phyloP scores from a whole-genome alignment of 2,888 invertebrate species.

The Rhamphomyia laevipes region DNA sequence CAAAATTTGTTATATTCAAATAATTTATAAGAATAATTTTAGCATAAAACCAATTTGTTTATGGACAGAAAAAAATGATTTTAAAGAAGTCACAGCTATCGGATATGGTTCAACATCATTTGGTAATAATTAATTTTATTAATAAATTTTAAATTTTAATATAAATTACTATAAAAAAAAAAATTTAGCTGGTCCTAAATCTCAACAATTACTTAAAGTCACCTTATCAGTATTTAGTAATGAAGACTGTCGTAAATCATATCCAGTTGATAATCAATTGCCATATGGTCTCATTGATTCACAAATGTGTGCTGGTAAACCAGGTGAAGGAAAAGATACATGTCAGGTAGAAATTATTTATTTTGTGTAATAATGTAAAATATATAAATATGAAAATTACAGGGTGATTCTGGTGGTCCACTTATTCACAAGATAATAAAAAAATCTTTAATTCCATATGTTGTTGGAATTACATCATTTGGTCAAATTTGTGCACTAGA shows the following conservation, averaged over 20 bases:
- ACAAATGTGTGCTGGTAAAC: constrained; percentile 38
- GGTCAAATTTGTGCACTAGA: constrained; percentile 14
- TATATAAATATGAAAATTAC: constrained; percentile 17
- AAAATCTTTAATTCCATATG: constrained; percentile 9
- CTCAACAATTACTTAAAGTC: constrained; percentile 35
- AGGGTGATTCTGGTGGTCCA: constrained; percentile 20
- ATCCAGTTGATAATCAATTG: constrained; percentile 28
- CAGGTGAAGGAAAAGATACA: constrained; percentile 34
- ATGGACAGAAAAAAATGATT: constrained; percentile 29
- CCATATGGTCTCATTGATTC: constrained; percentile 31
- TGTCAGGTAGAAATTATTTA: constrained; percentile 24
- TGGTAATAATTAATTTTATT: not conserved
- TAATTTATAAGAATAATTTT: constrained; percentile 25
- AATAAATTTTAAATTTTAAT: not conserved
- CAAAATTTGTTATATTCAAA: constrained; percentile 8
- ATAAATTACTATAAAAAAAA: not conserved
- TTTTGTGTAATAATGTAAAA: not conserved
- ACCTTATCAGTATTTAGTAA: constrained; percentile 28
- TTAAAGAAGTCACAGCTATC: constrained; percentile 25
- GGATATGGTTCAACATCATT: constrained; percentile 33
- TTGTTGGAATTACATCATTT: constrained; percentile 19
- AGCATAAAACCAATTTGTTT: constrained; percentile 29
- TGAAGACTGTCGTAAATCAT: constrained; percentile 25
- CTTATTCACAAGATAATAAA: constrained; percentile 9
- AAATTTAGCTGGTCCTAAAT: constrained; percentile 27